Evolutionary conservation across 2,888 invertebrate species (phyloP).

Genomic region (Hemithea aestivaria): DNA sequence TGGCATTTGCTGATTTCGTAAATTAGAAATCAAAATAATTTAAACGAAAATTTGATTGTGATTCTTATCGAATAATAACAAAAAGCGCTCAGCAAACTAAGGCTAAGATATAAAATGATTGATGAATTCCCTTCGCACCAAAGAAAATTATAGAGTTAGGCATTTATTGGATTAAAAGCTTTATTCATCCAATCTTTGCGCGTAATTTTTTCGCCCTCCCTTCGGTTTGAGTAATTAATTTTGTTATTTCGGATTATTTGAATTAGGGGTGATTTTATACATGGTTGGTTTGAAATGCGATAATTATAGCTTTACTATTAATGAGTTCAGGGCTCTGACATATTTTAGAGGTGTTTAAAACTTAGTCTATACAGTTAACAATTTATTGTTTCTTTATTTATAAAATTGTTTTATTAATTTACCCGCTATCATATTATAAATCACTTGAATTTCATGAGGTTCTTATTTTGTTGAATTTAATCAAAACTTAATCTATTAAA

Average conservation of each 20-base stretch:
- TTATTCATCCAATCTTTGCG: conserved; percentile 51
- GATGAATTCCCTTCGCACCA: conserved; percentile 40
- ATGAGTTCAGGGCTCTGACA: too few relatives aligned
- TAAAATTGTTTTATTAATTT: too few relatives aligned
- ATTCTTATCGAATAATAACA: conserved; percentile 17
- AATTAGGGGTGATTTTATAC: conserved; percentile 37
- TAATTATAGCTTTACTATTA: conserved; percentile 30
- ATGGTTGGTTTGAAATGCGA: conserved; percentile 37
- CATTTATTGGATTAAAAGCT: conserved; percentile 56
- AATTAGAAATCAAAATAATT: too few relatives aligned
- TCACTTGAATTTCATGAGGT: too few relatives aligned
- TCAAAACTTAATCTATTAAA: too few relatives aligned
- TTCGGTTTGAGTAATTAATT: conserved; percentile 54
- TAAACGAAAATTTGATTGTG: not conserved
- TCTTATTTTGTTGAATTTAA: too few relatives aligned
- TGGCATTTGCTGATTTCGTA: too few relatives aligned
- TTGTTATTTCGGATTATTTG: conserved; percentile 51
- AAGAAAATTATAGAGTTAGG: conserved; percentile 49
- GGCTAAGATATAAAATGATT: conserved; percentile 53
- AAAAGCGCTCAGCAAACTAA: conserved; percentile 20
- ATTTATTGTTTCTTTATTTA: too few relatives aligned
- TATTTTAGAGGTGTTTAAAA: too few relatives aligned
- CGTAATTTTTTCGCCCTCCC: conserved; percentile 39
- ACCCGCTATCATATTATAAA: too few relatives aligned
- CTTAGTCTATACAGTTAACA: too few relatives aligned